phyloP scores from a whole-genome alignment of 92 coral and sea anemone genomes.

The Heliopora coerulea region DNA sequence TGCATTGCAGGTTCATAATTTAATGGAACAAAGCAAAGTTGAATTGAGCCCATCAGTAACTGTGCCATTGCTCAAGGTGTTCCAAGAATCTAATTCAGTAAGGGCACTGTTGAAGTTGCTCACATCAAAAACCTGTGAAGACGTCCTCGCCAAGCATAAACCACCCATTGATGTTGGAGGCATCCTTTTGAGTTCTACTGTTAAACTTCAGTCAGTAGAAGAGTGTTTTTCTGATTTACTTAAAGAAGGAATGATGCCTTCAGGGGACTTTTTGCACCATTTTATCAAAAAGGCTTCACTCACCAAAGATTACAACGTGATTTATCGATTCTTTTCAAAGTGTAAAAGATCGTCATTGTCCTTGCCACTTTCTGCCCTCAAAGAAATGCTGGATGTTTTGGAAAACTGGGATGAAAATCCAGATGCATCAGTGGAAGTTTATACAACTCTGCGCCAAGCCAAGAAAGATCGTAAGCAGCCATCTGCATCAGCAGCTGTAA shows the following conservation, averaged over 20 bases:
- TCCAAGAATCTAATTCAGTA: background rate
- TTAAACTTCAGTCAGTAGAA: slow-evolving; percentile 1
- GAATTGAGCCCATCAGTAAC: background rate
- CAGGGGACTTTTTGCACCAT: background rate
- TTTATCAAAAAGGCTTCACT: slow-evolving; percentile 14
- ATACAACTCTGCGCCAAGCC: slow-evolving; percentile 5
- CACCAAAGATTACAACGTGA: background rate
- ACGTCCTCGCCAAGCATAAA: background rate
- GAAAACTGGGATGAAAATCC: slow-evolving; percentile 37
- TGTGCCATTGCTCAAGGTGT: background rate
- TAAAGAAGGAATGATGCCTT: slow-evolving; percentile 2
- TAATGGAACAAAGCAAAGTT: background rate
- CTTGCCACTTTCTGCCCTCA: background rate
- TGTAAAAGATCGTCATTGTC: background rate
- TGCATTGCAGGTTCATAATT: slow-evolving; percentile 29
- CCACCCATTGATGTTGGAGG: background rate
- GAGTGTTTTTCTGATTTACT: background rate
- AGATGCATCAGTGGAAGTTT: slow-evolving; percentile 29
- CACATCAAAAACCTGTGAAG: background rate
- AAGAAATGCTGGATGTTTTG: slow-evolving; percentile 20
- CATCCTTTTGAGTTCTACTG: background rate
- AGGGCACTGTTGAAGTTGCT: background rate
- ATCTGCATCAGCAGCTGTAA: background rate
- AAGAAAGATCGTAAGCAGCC: background rate
- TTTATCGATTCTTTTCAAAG: slow-evolving; percentile 12